Conservation (phyloP, 2,888 invertebrate species). For the Uloborus plumipes region DNA sequence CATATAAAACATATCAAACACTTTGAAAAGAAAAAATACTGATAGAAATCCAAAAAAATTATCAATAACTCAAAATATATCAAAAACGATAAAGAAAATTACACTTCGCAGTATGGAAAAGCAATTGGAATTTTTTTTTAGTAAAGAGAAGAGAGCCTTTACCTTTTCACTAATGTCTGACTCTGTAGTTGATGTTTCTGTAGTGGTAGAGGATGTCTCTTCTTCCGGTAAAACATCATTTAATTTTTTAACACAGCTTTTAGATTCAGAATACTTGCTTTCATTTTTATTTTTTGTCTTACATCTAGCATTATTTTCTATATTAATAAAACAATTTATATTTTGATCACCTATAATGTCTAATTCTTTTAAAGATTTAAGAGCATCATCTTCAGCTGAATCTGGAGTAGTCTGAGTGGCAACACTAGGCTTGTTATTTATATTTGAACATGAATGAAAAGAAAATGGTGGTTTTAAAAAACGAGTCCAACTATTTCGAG, state of each 20-base stretch:
- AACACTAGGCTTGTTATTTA: conserved; percentile 60
- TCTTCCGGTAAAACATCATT: conserved; percentile 53
- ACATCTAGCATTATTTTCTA: conserved; percentile 42
- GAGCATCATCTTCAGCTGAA: conserved; percentile 15
- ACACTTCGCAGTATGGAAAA: too few relatives aligned
- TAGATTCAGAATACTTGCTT: conserved; percentile 46
- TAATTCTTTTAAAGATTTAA: conserved; percentile 43
- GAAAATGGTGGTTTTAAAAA: conserved; percentile 60
- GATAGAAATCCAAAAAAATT: too few relatives aligned
- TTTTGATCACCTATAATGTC: conserved; percentile 39
- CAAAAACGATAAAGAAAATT: too few relatives aligned
- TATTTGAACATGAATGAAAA: conserved; percentile 48
- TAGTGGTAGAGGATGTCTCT: conserved; percentile 65
- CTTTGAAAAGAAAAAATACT: too few relatives aligned
- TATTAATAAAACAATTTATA: conserved; percentile 42
- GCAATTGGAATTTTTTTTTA: too few relatives aligned
- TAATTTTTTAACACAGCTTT: conserved; percentile 39
- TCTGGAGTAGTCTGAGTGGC: conserved; percentile 56
- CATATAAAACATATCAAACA: too few relatives aligned
- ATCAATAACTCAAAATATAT: too few relatives aligned
- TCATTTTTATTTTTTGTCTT: conserved; percentile 55
- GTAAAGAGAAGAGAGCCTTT: not conserved
- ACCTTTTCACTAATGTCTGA: conserved; percentile 65
- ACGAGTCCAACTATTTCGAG: conserved; percentile 60
- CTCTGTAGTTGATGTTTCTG: conserved; percentile 63